These are phyloP conservation scores for Naso thynnoides DNA, from an alignment of 2,797 vertebrate genomes.

Conservation along the genomic window DNA sequence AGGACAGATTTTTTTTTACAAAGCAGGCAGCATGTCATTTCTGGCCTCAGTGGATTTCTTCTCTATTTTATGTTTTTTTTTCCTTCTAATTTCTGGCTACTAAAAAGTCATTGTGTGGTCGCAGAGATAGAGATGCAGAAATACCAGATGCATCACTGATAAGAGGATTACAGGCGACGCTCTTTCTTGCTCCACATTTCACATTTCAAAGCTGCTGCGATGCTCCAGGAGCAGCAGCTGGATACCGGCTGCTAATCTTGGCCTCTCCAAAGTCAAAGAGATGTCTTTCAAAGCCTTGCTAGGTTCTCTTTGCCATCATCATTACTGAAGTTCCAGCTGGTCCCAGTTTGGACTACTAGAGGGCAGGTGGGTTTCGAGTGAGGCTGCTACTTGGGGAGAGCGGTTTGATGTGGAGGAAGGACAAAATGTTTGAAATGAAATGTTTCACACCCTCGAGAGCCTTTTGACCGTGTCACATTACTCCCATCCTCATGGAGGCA, in stretches of 20 bases:
- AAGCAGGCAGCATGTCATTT: background rate
- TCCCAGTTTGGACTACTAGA: constrained; percentile 61
- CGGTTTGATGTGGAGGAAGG: constrained; percentile 62
- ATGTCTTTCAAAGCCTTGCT: constrained; percentile 72
- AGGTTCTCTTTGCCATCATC: constrained; percentile 68
- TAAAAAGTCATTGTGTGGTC: constrained; percentile 51
- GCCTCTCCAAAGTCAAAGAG: constrained; percentile 72
- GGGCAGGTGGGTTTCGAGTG: constrained; percentile 49
- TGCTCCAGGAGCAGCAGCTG: constrained; percentile 62
- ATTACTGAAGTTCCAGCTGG: constrained; percentile 75
- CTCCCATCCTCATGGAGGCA: constrained; percentile 48
- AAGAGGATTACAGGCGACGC: constrained; percentile 67
- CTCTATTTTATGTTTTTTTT: no score
- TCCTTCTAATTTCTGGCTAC: constrained; percentile 1
- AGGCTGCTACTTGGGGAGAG: constrained; percentile 35
- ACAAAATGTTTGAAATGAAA: constrained; percentile 58
- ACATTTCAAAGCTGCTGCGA: constrained; percentile 75
- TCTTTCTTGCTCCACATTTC: constrained; percentile 67
- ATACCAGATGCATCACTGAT: constrained; percentile 70
- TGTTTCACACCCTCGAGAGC: constrained; percentile 44
- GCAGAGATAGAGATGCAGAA: constrained; percentile 35
- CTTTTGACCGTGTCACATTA: constrained; percentile 31
- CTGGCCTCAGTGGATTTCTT: background rate
- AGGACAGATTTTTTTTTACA: background rate
- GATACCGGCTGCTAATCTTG: constrained; percentile 73